Evolutionary conservation across 2,797 vertebrate genomes (phyloP).

Genomic region (Spheniscus humboldti): DNA sequence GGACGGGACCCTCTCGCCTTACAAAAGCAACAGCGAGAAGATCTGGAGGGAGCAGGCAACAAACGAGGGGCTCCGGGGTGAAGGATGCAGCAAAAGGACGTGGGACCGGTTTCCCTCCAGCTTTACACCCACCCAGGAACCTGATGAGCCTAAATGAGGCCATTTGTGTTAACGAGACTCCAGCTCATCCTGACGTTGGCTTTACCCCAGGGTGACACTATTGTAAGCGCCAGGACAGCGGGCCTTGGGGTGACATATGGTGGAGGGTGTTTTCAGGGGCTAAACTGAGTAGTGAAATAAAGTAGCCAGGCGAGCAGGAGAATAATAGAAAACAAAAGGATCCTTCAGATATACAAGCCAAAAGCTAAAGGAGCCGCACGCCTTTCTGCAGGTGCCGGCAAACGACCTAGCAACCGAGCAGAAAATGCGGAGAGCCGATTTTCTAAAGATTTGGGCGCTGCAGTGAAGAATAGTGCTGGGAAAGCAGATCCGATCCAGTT

Average conservation of each 20-base stretch:
- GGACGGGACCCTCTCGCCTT: neutral
- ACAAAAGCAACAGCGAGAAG: neutral
- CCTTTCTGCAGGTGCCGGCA: neutral
- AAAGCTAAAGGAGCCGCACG: neutral
- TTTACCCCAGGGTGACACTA: constrained; percentile 41
- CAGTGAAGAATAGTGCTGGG: constrained; percentile 5
- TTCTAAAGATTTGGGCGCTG: neutral
- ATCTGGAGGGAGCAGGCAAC: neutral
- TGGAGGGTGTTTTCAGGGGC: constrained; percentile 40
- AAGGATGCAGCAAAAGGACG: neutral
- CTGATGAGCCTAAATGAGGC: constrained; percentile 44
- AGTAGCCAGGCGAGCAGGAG: constrained; percentile 43
- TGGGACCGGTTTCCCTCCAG: neutral
- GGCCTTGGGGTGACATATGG: constrained; percentile 69
- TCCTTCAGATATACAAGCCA: constrained; percentile 31
- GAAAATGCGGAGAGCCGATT: neutral
- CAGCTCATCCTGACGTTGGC: neutral
- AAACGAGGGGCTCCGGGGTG: neutral
- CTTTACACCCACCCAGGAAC: neutral
- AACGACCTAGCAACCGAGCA: neutral
- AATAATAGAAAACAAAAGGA: constrained; percentile 70
- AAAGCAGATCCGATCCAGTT: neutral
- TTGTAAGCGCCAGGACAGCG: constrained; percentile 35
- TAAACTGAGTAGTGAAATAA: constrained; percentile 57
- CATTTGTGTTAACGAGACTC: constrained; percentile 2